Conservation (phyloP, 1,140 invertebrate genomes). For the Lucilia sericata region DNA sequence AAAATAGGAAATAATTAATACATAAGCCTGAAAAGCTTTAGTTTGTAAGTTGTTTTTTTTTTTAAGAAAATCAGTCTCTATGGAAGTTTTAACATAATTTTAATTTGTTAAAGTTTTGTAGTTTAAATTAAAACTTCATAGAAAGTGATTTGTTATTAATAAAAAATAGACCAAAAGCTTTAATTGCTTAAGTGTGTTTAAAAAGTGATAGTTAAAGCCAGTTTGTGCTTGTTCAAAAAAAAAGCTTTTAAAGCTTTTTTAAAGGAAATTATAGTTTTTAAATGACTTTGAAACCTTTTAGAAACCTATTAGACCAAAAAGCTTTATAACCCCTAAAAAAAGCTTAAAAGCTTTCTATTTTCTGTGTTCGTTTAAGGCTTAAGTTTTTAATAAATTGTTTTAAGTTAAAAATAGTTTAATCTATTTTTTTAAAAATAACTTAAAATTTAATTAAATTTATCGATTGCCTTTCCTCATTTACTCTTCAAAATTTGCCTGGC, state of each 20-base stretch:
- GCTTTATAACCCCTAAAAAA: background rate
- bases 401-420: background rate
- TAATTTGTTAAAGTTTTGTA: constrained; percentile 47
- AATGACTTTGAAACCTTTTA: background rate
- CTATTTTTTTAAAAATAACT: background rate
- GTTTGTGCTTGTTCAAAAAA: background rate
- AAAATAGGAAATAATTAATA: constrained; percentile 50
- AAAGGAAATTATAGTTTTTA: background rate
- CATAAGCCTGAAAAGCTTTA: constrained; percentile 49
- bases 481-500: background rate
- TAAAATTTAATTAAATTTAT: background rate
- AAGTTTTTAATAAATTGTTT: background rate
- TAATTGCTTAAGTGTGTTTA: constrained; percentile 29
- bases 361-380: background rate
- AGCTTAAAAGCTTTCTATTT: constrained; percentile 33
- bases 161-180: background rate
- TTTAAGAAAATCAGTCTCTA: constrained; percentile 60
- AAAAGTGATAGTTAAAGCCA: constrained; percentile 29
- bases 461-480: background rate
- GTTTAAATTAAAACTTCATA: constrained; percentile 60
- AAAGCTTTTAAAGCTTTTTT: background rate
- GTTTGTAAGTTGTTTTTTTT: constrained; percentile 32
- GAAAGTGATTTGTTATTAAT: constrained; percentile 55
- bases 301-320: background rate
- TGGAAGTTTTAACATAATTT: constrained; percentile 61